Conservation (phyloP, 2,888 invertebrate species). For the Chironomus riparius region DNA sequence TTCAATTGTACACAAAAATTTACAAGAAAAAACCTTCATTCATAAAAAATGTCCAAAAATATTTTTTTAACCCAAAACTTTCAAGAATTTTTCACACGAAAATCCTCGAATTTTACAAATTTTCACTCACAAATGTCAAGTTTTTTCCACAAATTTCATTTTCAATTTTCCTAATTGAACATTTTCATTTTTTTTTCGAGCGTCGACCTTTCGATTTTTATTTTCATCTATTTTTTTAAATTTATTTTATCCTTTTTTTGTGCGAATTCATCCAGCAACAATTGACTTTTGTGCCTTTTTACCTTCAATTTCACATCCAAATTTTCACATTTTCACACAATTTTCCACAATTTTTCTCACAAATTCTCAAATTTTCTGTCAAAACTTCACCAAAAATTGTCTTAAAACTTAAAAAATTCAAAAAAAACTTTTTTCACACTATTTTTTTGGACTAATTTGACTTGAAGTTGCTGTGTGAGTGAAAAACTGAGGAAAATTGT, state of each 20-base stretch:
- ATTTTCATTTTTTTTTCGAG: background rate
- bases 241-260: background rate
- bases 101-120: too few species aligned
- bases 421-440: background rate
- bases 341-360: background rate
- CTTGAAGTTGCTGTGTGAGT: conserved; percentile 1
- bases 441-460: background rate
- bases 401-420: background rate
- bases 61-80: too few species aligned
- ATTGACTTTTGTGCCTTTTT: background rate
- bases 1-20: background rate
- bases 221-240: background rate
- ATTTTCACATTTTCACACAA: background rate
- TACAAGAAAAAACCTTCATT: background rate
- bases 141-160: background rate
- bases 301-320: background rate
- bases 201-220: background rate
- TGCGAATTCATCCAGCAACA: too few species aligned
- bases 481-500: background rate
- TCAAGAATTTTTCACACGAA: too few species aligned
- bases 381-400: background rate
- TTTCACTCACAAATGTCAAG: too few species aligned
- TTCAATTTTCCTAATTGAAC: background rate
- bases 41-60: background rate
- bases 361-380: background rate